These are phyloP conservation scores for Aphelinus certus DNA, from an alignment of 1,140 invertebrate species.

Conservation along the genomic window DNA sequence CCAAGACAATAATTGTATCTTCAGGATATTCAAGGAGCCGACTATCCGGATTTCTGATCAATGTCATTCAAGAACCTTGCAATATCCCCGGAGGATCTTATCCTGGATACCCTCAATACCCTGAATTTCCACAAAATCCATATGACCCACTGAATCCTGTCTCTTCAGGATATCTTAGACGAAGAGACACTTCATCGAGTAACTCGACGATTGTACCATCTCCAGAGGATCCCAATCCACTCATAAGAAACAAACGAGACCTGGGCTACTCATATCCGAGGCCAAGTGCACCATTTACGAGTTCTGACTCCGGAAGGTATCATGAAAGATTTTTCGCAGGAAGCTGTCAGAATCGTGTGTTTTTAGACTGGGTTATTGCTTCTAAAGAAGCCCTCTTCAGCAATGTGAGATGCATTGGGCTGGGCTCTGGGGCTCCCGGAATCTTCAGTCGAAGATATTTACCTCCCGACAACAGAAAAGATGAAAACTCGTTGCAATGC, in stretches of 20 bases:
- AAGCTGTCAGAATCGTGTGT: slow-evolving; percentile 47
- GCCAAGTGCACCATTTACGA: slow-evolving; percentile 37
- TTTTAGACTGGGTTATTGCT: slow-evolving; percentile 53
- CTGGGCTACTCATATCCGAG: slow-evolving; percentile 51
- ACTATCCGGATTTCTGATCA: slow-evolving; percentile 67
- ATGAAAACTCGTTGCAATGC: background rate
- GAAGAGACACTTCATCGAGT: background rate
- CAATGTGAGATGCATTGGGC: slow-evolving; percentile 44
- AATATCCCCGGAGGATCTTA: background rate
- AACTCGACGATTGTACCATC: background rate
- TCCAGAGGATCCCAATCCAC: background rate
- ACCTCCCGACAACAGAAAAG: background rate
- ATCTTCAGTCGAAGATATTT: background rate
- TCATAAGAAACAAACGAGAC: slow-evolving; percentile 43
- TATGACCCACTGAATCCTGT: background rate
- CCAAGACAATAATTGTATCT: slow-evolving; percentile 40
- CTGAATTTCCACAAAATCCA: background rate
- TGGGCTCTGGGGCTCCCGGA: background rate
- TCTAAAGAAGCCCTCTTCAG: slow-evolving; percentile 51
- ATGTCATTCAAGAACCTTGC: slow-evolving; percentile 68
- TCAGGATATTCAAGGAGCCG: slow-evolving; percentile 47
- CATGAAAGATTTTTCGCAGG: slow-evolving; percentile 3
- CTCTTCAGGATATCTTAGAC: background rate
- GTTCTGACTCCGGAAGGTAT: background rate
- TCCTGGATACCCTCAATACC: background rate